Evolutionary conservation across 2,113 vertebrate species (phyloP), one percentile per base, ranked within the genome.

Genomic region (Serilophus lunatus): DNA sequence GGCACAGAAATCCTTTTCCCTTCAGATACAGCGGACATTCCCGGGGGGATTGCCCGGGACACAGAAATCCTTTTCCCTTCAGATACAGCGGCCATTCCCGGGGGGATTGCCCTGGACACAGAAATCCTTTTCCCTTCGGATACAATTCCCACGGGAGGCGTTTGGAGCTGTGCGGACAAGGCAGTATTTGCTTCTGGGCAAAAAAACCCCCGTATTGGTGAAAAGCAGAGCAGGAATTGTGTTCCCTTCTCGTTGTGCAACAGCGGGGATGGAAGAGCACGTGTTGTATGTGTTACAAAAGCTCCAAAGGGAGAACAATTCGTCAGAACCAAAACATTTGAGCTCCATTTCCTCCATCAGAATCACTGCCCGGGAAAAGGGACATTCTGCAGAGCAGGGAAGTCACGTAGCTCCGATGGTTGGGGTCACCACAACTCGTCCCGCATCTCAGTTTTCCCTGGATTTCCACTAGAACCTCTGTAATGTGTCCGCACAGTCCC

Each of bases 91-190:
- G 36, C 28, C 38, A 3, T 1, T 4, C 1, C 35, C 81, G 0
- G 0, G 12, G n/a, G 9, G 7, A 2, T 12, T 1, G 15, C 6
- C 2, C 12, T 0, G 11, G 3, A 10, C 1, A 6, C 33, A n/a
- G 49, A 12, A 38, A 35, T 6, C 4, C 15, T 4, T 20, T 3
- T 13, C 4, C 2, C 14, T 35, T 13, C 60, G n/a, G n/a, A 2
- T 0, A 33, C 45, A 4, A 0, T 38, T 70, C 36, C 68, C 51
- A 4, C 19, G 3, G 42, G 8, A 44, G 11, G 60, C 8, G 12
- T 47, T 19, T 5, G 56, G 40, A 75, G 74, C 36, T 16, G 51
- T 2, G 12, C 0, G 36, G 26, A 13, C 3, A 3, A 12, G 15
- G 2, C 38, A 4, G n/a, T 4, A 4, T 33, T 14, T 40, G 13